Base-by-base conservation (phyloP, 2,888 invertebrate genomes). In the Frankliniella intonsa region DNA sequence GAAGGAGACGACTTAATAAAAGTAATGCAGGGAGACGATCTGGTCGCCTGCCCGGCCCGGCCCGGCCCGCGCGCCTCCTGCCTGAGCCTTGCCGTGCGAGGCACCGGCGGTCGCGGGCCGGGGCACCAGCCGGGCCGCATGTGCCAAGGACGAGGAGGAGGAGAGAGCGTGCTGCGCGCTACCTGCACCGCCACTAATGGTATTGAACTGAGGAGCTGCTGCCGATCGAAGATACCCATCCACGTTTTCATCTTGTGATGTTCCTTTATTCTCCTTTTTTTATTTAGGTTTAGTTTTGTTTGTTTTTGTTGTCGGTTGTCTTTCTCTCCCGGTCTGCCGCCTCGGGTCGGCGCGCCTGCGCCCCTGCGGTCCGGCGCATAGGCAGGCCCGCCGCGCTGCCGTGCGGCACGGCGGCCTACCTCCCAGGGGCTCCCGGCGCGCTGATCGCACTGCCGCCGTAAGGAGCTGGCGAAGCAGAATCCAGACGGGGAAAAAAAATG, bases 1-100 rank as follows among this genome's bases (percentile, higher is more conserved):
- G 5, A 55, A 14, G 55, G 14, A 55, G 69, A 76, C 69, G 69
- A 25, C 69, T 76, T 76, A 76, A 76, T 76, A 76, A 76, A 76
- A 76, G 69, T 76, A 76, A 76, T 76, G 69, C 69, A 22, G 22
- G 69, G 10, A 25, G 22, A 22, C 69, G 22, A 22, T 10, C 1
- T 7, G 25, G 22, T 12, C 25, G 69, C 69, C 69, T 25, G 69
- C 22, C 69, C 22, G 69, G 22, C n/a, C 22, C n/a, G 65, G 22
- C 55, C 22, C 69, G 69, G 69, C 22, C 65, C 7, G 69, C 22
- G 22, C 11, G 69, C n/a, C 69, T 69, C 69, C n/a, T 22, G n/a
- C 5, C 65, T 9, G 65, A 19, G 69, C 22, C 69, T 25, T 22
- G 25, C 69, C 22, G 62, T 69, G 69, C 10, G 65, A n/a, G 65